Evolutionary conservation across 1,140 invertebrate species (phyloP).

Genomic region (Drosophila jambulina): DNA sequence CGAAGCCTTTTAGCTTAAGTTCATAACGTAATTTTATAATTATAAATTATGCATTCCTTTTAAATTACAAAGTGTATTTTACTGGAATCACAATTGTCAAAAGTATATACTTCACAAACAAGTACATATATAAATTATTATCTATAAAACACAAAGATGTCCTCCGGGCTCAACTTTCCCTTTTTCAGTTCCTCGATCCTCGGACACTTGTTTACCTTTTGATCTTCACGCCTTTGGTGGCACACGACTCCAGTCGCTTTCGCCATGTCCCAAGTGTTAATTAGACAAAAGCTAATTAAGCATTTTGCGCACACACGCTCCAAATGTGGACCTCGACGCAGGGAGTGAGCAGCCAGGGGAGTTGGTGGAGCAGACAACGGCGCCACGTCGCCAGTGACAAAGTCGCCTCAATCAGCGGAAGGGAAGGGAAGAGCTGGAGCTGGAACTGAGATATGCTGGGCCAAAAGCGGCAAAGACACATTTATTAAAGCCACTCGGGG

Average conservation of each 20-base stretch:
- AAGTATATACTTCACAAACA: no score
- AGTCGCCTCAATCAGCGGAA: constrained; percentile 35
- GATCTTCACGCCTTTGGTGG: constrained; percentile 73
- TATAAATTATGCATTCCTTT: background rate
- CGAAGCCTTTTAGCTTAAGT: no score
- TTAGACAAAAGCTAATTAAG: constrained; percentile 81
- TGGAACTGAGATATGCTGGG: constrained; percentile 7
- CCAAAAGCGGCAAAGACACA: constrained; percentile 75
- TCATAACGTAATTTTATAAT: background rate
- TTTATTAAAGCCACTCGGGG: constrained; percentile 76
- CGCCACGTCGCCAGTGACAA: constrained; percentile 39
- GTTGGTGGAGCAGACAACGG: constrained; percentile 26
- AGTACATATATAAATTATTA: background rate
- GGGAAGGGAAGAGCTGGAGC: constrained; percentile 14
- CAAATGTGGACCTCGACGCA: constrained; percentile 9
- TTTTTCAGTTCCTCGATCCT: background rate
- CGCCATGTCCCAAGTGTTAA: constrained; percentile 72
- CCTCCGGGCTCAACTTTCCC: background rate
- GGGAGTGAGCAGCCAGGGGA: background rate
- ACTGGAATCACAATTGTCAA: background rate
- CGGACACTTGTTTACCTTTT: constrained; percentile 46
- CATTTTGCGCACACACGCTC: constrained; percentile 72
- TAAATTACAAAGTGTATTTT: background rate
- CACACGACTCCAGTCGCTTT: constrained; percentile 65
- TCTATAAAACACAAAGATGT: background rate